Conservation (phyloP, 53 echinoderm and acorn worm genomes). For the Paelopatides confundens region DNA sequence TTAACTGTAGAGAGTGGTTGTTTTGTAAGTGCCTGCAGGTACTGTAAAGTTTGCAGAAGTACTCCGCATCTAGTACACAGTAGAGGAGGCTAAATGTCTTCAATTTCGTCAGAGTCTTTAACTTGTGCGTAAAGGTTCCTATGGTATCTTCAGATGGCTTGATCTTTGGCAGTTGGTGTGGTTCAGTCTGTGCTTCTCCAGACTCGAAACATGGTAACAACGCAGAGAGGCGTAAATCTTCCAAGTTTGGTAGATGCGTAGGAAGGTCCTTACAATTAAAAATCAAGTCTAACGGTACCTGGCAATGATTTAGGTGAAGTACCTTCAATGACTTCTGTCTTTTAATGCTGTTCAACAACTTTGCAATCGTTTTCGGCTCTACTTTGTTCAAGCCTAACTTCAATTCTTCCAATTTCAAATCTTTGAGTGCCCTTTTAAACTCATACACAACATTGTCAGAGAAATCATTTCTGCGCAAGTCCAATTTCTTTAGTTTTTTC, state of each 20-base stretch:
- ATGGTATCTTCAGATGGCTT: background rate
- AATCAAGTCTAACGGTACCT: background rate
- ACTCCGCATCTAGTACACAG: background rate
- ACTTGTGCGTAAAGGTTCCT: background rate
- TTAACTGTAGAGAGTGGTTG: background rate
- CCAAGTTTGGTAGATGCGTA: background rate
- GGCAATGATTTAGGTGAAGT: constrained; percentile 35
- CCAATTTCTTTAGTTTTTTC: background rate
- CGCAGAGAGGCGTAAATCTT: constrained; percentile 23
- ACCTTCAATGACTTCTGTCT: background rate
- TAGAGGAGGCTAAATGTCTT: constrained; percentile 10
- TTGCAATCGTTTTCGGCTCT: background rate
- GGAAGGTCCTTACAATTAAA: background rate
- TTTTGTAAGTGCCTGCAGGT: background rate
- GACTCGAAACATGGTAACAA: background rate
- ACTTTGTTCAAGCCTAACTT: constrained; percentile 13
- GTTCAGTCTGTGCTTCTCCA: too few species aligned
- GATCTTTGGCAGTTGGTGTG: background rate
- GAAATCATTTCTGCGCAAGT: constrained; percentile 12
- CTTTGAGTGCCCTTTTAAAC: background rate
- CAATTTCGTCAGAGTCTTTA: background rate
- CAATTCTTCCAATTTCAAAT: background rate
- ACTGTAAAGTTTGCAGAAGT: background rate
- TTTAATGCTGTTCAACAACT: background rate
- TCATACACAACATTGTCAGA: background rate